Base-by-base conservation (phyloP, 2,797 vertebrate genomes). In the Rhinogobio ventralis region DNA sequence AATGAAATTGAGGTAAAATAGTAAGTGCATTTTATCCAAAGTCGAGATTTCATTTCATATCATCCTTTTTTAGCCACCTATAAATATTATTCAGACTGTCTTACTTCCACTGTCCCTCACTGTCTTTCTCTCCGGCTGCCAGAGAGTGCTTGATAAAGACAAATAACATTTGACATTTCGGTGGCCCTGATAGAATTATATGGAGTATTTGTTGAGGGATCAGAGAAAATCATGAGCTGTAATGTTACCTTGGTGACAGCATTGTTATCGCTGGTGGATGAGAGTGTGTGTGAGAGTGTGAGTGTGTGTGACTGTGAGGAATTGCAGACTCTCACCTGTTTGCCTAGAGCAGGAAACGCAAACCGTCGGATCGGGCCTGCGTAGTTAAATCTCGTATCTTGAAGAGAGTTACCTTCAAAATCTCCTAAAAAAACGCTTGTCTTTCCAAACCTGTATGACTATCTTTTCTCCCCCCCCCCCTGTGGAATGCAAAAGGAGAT, bases 91-190 rank as follows among this genome's bases (percentile, higher is more conserved):
- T 84, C 20, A 57, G 49, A 51, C 19, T 83, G 60, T 42, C 36
- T 36, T 66, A 45, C 77, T 75, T 75, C 60, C 73, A 69, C 85
- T 80, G 67, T 75, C 53, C 79, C 39, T 76, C 75, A 60, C n/a
- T 64, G 60, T 68, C 85, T 82, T 85, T 78, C 80, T 68, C 75
- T 81, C 81, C 49, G 77, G 73, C 82, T 86, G 85, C 79, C 86
- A 84, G 83, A 84, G 83, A 84, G 83, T 71, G 68, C 88, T 87
- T 83, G 86, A 90, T 90, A 87, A 91, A 91, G 90, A 91, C 89
- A 91, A 92, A 91, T 89, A 91, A 87, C 89, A 87, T 92, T 90
- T 91, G 89, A 92, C 89, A 90, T 91, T 92, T 91, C 83, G 46
- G 87, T 62, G 86, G 84, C 87, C 86, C 88, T 91, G 89, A 90